Conservation (phyloP, 2,797 vertebrate genomes). For the Chlorospingus flavigularis region DNA sequence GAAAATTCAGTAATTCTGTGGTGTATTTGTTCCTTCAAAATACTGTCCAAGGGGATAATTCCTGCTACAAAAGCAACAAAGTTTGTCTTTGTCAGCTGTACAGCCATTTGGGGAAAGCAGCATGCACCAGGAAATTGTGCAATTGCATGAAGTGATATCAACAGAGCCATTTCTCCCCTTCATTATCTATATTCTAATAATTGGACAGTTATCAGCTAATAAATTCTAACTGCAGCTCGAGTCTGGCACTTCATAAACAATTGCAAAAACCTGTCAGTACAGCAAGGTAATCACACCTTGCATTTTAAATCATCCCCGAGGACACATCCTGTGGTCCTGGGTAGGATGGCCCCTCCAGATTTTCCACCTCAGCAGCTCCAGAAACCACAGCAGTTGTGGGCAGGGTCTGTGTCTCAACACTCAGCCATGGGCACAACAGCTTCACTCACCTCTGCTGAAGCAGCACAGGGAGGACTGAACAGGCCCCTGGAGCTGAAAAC, state of each 20-base stretch:
- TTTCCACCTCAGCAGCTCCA: neutral
- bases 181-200: neutral
- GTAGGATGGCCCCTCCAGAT: neutral
- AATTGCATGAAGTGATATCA: neutral
- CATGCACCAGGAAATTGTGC: neutral
- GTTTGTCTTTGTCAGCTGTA: neutral
- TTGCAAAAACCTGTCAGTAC: neutral
- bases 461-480: neutral
- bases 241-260: neutral
- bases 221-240: neutral
- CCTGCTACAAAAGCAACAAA: neutral
- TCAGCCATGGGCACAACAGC: neutral
- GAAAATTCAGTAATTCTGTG: neutral
- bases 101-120: neutral
- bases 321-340: neutral
- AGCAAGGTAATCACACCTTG: neutral
- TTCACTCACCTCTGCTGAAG: neutral
- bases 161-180: neutral
- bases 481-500: neutral
- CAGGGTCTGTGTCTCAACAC: neutral
- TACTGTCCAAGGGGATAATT: neutral
- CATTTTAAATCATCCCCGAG: neutral
- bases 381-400: neutral
- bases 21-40: neutral
- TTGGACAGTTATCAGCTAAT: neutral